A percentile compares a stretch with the other conserved stretches of the same genome.
Evolutionary conservation across 1,140 invertebrate genomes (phyloP).

Genomic region (Campoletis sonorensis): DNA sequence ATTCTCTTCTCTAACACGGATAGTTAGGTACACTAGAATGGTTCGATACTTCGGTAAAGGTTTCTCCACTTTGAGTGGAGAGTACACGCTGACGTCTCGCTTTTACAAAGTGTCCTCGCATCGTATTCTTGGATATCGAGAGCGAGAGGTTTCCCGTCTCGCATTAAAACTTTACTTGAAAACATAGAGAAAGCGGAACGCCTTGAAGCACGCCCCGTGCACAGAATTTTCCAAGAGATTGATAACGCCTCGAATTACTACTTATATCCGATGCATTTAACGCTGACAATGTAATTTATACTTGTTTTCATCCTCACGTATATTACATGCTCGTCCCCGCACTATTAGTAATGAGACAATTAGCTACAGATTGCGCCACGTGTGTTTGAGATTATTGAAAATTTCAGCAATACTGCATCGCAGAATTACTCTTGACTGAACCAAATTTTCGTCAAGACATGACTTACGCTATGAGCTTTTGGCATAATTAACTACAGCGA

Average conservation of each 20-base stretch:
- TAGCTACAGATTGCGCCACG: neutral
- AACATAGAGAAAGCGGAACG: neutral
- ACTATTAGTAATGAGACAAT: neutral
- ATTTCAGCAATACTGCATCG: neutral
- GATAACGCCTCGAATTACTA: conserved; percentile 1
- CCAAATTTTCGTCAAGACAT: neutral
- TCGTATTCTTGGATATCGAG: neutral
- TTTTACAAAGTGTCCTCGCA: conserved; percentile 11
- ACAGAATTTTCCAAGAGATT: neutral
- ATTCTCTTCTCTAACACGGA: conserved; percentile 16
- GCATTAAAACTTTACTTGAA: conserved; percentile 23
- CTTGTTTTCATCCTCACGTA: neutral
- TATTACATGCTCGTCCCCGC: neutral
- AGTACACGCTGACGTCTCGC: neutral
- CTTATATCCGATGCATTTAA: neutral
- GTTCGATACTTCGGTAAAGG: conserved; percentile 21
- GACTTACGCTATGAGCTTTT: neutral
- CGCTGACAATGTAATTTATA: neutral
- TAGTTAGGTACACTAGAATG: conserved; percentile 25
- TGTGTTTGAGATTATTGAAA: neutral
- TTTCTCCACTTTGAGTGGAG: conserved; percentile 7
- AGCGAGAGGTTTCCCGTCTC: neutral
- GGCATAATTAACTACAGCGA: neutral
- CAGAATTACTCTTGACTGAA: neutral
- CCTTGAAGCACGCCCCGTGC: neutral